phyloP scores from a whole-genome alignment of 2,888 invertebrate species.

The Tachina fera region DNA sequence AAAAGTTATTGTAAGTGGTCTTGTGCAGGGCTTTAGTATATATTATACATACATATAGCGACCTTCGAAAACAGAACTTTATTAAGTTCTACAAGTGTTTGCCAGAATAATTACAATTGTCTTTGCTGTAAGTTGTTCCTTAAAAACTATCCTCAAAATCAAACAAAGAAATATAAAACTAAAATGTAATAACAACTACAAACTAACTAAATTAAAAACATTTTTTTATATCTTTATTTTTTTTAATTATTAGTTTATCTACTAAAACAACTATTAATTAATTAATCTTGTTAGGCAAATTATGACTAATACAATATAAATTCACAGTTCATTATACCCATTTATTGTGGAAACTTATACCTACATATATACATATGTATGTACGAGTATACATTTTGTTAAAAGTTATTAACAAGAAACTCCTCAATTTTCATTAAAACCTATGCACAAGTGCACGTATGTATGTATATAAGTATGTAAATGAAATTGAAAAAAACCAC shows the following conservation, averaged over 20 bases:
- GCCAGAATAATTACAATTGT: no score
- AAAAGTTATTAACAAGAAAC: background rate
- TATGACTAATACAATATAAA: slow-evolving; percentile 8
- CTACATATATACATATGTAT: background rate
- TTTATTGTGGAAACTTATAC: background rate
- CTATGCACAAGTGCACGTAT: background rate
- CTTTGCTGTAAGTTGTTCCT: no score
- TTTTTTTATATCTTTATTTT: background rate
- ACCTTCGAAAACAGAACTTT: no score
- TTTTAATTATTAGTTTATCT: background rate
- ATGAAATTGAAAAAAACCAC: background rate
- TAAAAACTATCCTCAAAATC: no score
- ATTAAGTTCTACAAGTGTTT: no score
- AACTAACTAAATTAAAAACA: background rate
- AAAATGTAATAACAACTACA: no score
- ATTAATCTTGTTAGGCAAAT: background rate
- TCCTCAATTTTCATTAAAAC: background rate
- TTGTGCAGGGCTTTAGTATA: no score
- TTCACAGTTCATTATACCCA: slow-evolving; percentile 5
- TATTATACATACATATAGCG: no score
- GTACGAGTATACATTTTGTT: background rate
- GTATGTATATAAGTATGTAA: background rate
- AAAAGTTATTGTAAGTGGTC: no score
- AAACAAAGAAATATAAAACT: no score
- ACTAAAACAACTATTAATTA: background rate